Base-by-base conservation (phyloP, 2,113 vertebrate species). In the Lepisosteus osseus region DNA sequence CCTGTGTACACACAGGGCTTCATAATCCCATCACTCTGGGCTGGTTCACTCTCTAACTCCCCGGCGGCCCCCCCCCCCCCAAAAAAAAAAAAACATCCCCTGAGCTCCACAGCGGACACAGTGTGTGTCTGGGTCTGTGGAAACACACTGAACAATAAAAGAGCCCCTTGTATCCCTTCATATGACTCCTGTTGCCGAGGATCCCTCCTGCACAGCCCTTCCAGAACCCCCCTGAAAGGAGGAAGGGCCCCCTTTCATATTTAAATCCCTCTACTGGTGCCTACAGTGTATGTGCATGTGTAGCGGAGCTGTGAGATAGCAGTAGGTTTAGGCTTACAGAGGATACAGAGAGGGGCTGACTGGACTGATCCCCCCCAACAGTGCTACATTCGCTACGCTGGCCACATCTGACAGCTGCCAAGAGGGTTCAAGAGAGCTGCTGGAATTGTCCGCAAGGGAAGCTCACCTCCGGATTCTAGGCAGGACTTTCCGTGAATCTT, bases 161-260 rank as follows among this genome's bases (percentile, higher is more conserved):
- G 42, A 66, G 9, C 47, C 66, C 45, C 66, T 67, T 45, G 44
- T 47, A 29, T 14, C 66, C 47, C n/a, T 54, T 7, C 44, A 29
- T 14, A 7, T n/a, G 51, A 15, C n/a, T 47, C 47, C 17, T 47
- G 44, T n/a, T 67, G 45, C 66, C 54, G 45, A 54, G 15, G 14
- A 40, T 15, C 7, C 15, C 29, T 3, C 4, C 12, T n/a, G 7
- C 15, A 15, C 47, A 54, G 66, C 66, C 66, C 66, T 13, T 67
- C 66, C 66, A 67, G 66, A 67, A 17, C 66, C 66, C 66, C 65
- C 66, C 47, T 54, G 47, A 54, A 29, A 6, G 9, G 66, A 12
- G 29, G 66, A 67, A 51, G 66, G 66, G 29, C 44, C 66, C 66
- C 66, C 66, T 11, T 67, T 67, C 15, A 67, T 15, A 67, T 67